Conservation (phyloP, 2,113 vertebrate species). For the Crotophaga sulcirostris region DNA sequence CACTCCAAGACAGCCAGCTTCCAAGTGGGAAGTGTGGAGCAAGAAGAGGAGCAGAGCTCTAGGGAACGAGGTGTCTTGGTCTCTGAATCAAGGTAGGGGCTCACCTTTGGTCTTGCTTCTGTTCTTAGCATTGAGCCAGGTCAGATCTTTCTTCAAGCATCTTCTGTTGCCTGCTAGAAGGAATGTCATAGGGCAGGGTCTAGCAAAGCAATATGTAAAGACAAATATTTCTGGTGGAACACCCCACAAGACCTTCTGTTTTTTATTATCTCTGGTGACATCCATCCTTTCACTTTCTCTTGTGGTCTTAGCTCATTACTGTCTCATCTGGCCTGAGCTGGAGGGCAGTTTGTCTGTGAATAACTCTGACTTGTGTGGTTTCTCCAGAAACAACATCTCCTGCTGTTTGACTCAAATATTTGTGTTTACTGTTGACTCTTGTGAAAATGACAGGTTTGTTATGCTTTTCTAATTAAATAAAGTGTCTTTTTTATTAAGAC, state of each 20-base stretch:
- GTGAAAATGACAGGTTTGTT: neutral
- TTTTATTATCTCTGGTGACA: neutral
- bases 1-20: conserved; percentile 77
- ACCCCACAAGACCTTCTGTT: neutral
- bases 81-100: conserved; percentile 83
- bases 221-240: neutral
- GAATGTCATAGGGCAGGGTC: neutral
- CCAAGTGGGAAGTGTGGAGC: conserved; percentile 69
- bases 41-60: conserved; percentile 74
- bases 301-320: neutral
- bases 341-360: neutral
- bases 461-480: neutral
- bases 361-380: neutral
- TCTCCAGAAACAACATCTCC: neutral
- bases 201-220: neutral
- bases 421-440: neutral
- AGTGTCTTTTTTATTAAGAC: neutral
- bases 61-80: conserved; percentile 68
- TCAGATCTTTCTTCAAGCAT: neutral
- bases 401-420: neutral
- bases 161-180: neutral
- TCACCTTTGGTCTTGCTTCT: neutral
- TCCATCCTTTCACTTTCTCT: neutral
- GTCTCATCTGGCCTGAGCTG: neutral
- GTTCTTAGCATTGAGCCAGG: neutral